A percentile compares a stretch with the other conserved stretches of the same genome.
These are phyloP conservation scores for Drosophila mojavensis DNA, from an alignment of 1,140 invertebrate species.

Conservation along the genomic window DNA sequence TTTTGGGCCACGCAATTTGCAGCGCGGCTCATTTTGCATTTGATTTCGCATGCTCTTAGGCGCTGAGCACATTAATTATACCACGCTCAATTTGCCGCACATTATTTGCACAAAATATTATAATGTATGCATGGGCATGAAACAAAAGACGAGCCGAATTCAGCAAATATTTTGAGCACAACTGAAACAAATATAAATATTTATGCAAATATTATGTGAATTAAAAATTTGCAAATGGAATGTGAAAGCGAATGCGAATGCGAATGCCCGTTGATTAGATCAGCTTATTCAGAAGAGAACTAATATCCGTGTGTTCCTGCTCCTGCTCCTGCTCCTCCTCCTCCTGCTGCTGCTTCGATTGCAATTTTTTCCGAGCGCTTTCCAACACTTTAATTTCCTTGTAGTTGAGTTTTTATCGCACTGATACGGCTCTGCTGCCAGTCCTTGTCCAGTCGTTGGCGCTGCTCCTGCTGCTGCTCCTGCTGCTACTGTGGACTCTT, in stretches of 20 bases:
- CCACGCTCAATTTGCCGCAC: constrained; percentile 28
- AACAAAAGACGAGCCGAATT: constrained; percentile 13
- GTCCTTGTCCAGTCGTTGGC: neutral
- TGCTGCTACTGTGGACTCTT: too few species aligned
- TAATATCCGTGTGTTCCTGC: too few species aligned
- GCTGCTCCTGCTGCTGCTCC: neutral
- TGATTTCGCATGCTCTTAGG: constrained; percentile 4
- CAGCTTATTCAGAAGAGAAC: too few species aligned
- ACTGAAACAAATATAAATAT: neutral
- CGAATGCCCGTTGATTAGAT: neutral
- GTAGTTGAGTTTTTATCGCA: constrained; percentile 20
- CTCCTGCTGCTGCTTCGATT: too few species aligned
- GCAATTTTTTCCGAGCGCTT: neutral
- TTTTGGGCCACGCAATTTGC: neutral
- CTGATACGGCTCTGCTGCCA: neutral
- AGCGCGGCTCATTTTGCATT: neutral
- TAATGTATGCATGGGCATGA: constrained; percentile 32
- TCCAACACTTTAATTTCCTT: constrained; percentile 46
- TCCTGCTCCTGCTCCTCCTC: too few species aligned
- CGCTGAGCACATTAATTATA: constrained; percentile 23
- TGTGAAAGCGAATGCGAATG: neutral
- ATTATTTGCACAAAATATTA: constrained; percentile 19
- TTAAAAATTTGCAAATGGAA: neutral
- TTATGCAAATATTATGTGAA: neutral
- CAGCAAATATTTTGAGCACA: constrained; percentile 8